Base-by-base conservation (phyloP, 2,888 invertebrate genomes). In the Danaus chrysippus region DNA sequence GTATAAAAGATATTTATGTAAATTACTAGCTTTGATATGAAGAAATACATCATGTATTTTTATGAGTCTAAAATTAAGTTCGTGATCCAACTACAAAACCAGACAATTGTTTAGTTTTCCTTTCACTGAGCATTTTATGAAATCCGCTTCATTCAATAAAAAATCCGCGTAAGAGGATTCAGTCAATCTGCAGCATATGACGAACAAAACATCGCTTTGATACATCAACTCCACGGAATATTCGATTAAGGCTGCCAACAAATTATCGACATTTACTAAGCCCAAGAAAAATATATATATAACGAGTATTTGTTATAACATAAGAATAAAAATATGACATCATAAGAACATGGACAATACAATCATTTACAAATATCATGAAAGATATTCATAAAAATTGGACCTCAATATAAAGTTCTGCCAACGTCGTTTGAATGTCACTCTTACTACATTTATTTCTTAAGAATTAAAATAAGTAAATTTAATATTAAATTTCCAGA, bases 61-160 rank as follows among this genome's bases (percentile, higher is more conserved):
- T 46, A 46, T 46, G 15, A 1, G 12, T 34, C 10, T 17, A 10
- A 17, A 17, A 49, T 17, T 17, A 49, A 49, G 11, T 17, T 10
- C 15, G 15, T 17, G 49, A 17, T 49, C 15, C 10, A 17, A 11
- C 9, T 49, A 82, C 87, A 86, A 84, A 86, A 86, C 86, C 86
- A 79, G 76, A 79, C 81, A 82, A 61, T 42, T 17, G 10, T 42
- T 53, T 17, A 12, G 9, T 58, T 43, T 58, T 55, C 23, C 43
- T 55, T 41, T 49, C 54, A 53, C 15, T 52, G 15, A 63, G 44
- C 11, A 19, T 43, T 59, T 56, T 10, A 56, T 44, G 59, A 56
- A 56, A 59, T 42, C 58, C 15, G 17, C 41, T 60, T 43, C 42
- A 56, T 61, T 61, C 54, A 59, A 59, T 61, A 61, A 63, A 61